Evolutionary conservation across 1,140 invertebrate species (phyloP), one percentile per base, ranked within the genome.

Genomic region (Stenopsyche tienmushanensis): DNA sequence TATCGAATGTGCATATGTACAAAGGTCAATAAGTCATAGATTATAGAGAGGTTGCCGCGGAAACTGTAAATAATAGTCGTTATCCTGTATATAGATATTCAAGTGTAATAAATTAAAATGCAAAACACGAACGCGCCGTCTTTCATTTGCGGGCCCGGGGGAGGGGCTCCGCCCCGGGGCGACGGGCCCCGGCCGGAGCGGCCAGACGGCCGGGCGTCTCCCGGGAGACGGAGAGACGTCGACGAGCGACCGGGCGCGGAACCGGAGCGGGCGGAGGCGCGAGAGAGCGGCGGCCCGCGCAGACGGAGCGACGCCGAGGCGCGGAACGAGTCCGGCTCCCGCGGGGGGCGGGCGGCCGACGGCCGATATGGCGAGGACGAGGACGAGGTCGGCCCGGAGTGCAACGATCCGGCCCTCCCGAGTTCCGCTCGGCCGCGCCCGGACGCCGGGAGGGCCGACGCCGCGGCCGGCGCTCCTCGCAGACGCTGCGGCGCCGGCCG

Each of bases 1-100:
- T 67, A 67, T 67, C 44, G 24, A 60, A 64, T 70, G 69, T 67
- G 64, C 65, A 67, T 66, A 66, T 67, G 69, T 66, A 66, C 69
- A 67, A 67, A 70, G 64, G 42, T 64, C 58, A 13, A 47, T 67
- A 66, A 70, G 69, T 70, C 69, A 67, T 67, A 67, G 69, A 62
- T 24, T 67, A 62, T 67, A 55, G n/a, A n/a, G n/a, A n/a, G 62
- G 64, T 70, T 60, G 50, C 17, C 62, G 23, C 62, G 69, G 49
- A 62, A 50, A 21, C 44, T 70, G 65, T 70, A 70, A 64, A 67
- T 70, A 55, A 45, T 25, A 67, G 49, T 65, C 59, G 44, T 62
- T 62, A 24, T 62, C 34, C 67, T 70, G 65, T 70, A 67, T 53
- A 70, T 70, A 69, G 1, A 34, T 23, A 41, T 44, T 20, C 62